Base-by-base conservation (phyloP, 2,797 vertebrate genomes). In the Loriculus beryllinus region DNA sequence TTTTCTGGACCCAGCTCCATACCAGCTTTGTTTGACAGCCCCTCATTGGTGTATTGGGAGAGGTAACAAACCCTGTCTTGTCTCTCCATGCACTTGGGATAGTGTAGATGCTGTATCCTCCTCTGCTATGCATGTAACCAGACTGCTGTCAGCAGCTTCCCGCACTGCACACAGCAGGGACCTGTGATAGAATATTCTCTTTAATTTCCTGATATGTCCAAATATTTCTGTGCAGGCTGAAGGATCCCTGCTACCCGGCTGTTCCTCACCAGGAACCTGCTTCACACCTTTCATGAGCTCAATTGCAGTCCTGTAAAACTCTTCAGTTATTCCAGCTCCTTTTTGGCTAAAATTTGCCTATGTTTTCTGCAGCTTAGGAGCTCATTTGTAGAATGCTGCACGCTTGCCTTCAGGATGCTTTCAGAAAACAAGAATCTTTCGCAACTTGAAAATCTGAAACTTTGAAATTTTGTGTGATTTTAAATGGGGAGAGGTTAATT, bases 91-190 rank as follows among this genome's bases (percentile, higher is more conserved):
- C 62, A 7, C 25, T 79, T n/a, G 25, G 18, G 65, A 39, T 17
- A 26, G 42, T 26, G 37, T 47, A 42, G 87, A 29, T 69, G 87
- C 70, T 19, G 11, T 67, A 40, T 77, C 42, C 57, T 81, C 12
- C 37, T 65, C n/a, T 82, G 65, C 88, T 57, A 14, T 18, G 3
- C 25, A 0, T 51, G 68, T 31, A 14, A 49, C 74, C 78, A 19
- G 25, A 2, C 14, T 20, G 25, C 67, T 70, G 47, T 37, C 47
- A 35, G 75, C 0, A 0, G 28, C 89, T 65, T 51, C 69, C 65
- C 39, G 6, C 22, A 3, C 51, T 1, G 12, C 43, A 2, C 1
- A 0, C 39, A 28, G 29, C 5, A 2, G 7, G 28, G 57, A 39
- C 12, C 33, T 40, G 31, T 1, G 3, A 6, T 13, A 1, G 54